These are phyloP conservation scores for Drosophila arizonae DNA, from an alignment of 1,140 invertebrate genomes.

Conservation along the genomic window DNA sequence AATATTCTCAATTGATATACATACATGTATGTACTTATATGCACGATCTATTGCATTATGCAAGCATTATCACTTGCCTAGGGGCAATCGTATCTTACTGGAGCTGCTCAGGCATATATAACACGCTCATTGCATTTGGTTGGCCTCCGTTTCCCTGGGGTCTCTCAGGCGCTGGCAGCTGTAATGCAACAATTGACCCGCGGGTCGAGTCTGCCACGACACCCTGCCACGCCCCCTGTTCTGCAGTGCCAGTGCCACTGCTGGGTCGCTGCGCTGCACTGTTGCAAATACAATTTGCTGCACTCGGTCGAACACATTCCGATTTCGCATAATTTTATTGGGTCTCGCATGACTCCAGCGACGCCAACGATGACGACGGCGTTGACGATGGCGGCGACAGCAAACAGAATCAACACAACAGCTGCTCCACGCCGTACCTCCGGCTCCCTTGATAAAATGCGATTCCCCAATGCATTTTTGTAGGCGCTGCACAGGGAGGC, in stretches of 20 bases:
- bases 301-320: slow-evolving; percentile 69
- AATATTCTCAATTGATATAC: too few relatives aligned
- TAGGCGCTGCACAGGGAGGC: slow-evolving; percentile 26
- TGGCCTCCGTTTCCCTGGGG: neutral
- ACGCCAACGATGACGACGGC: slow-evolving; percentile 42
- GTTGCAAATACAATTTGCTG: slow-evolving; percentile 72
- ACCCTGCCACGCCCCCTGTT: neutral
- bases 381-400: slow-evolving; percentile 57
- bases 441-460: neutral
- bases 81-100: too few relatives aligned
- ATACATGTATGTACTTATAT: too few relatives aligned
- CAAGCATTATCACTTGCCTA: too few relatives aligned
- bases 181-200: slow-evolving; percentile 55
- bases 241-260: neutral
- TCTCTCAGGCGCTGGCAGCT: slow-evolving; percentile 8
- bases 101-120: too few relatives aligned
- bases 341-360: slow-evolving; percentile 38
- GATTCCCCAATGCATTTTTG: slow-evolving; percentile 43
- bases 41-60: too few relatives aligned
- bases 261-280: slow-evolving; percentile 22
- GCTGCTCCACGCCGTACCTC: slow-evolving; percentile 30
- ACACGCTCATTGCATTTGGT: neutral
- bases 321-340: slow-evolving; percentile 79
- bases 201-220: slow-evolving; percentile 27
- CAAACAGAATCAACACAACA: slow-evolving; percentile 71